Percentiles rank a stretch among this genome's conserved stretches.
Conservation (phyloP, 2,797 vertebrate genomes). For the Phaenicophaeus curvirostris region DNA sequence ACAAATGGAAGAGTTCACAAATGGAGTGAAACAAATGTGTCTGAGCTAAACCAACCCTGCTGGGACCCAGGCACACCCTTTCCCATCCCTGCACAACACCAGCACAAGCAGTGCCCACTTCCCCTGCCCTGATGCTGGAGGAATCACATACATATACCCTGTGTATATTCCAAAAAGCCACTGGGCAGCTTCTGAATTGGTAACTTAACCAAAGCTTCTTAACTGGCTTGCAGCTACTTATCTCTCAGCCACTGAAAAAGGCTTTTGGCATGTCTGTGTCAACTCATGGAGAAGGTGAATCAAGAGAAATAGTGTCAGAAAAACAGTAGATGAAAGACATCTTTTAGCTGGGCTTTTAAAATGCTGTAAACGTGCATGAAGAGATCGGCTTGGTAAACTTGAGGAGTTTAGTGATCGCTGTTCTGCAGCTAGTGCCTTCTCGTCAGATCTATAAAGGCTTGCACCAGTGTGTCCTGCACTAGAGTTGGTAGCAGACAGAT, state of each 20-base stretch:
- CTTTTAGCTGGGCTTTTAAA: neutral
- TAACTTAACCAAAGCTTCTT: neutral
- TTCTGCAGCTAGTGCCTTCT: neutral
- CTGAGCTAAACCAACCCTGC: neutral
- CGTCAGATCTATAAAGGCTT: neutral
- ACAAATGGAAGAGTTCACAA: neutral
- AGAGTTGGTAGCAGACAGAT: neutral
- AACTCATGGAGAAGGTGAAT: neutral
- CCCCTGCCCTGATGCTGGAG: fast-evolving
- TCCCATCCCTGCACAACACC: fast-evolving
- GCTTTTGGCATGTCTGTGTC: fast-evolving
- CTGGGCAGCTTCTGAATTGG: neutral
- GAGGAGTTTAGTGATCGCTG: neutral
- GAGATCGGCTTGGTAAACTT: neutral
- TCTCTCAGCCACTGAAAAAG: neutral
- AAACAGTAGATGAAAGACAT: neutral
- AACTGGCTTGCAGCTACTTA: neutral
- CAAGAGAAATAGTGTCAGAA: neutral
- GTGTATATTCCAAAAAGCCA: neutral
- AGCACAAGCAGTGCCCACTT: neutral
- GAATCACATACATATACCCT: fast-evolving
- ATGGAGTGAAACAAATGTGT: neutral
- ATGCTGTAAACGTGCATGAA: neutral
- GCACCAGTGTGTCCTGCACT: fast-evolving
- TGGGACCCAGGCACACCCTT: neutral